Evolutionary conservation across 2,797 vertebrate genomes (phyloP).

Genomic region (Pangasius macronema): DNA sequence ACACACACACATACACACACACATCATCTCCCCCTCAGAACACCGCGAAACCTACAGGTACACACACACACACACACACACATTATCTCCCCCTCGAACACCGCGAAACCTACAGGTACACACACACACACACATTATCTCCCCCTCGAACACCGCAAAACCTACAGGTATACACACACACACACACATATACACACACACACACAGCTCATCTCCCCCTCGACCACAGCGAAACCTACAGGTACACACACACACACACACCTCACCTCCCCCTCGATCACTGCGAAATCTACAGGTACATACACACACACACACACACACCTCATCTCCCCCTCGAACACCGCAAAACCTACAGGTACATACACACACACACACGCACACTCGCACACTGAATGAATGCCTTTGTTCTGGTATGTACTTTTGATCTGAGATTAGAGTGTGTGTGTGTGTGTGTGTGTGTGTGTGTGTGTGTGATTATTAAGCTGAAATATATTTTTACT

Average conservation of each 20-base stretch:
- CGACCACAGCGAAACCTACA: not conserved
- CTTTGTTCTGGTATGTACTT: conserved; percentile 25
- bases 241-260: not conserved
- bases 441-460: conserved; percentile 16
- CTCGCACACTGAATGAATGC: not conserved
- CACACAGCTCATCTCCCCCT: not conserved
- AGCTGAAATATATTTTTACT: conserved; percentile 1
- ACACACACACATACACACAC: not conserved
- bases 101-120: not conserved
- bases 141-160: not conserved
- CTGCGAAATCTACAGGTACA: not conserved
- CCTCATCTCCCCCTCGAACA: not conserved
- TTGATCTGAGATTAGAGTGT: conserved; percentile 14
- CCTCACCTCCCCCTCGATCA: not conserved
- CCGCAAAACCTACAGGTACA: not conserved
- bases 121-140: not conserved
- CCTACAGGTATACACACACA: conserved; percentile 5
- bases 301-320: not conserved
- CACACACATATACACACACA: not conserved
- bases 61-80: not conserved
- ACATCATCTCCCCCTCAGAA: conserved; percentile 72
- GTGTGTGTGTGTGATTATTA: conserved; percentile 7
- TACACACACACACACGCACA: not conserved
- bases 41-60: conserved; percentile 57
- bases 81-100: not conserved